phyloP scores from a whole-genome alignment of 1,140 invertebrate species.

The Zaprionus davidi region DNA sequence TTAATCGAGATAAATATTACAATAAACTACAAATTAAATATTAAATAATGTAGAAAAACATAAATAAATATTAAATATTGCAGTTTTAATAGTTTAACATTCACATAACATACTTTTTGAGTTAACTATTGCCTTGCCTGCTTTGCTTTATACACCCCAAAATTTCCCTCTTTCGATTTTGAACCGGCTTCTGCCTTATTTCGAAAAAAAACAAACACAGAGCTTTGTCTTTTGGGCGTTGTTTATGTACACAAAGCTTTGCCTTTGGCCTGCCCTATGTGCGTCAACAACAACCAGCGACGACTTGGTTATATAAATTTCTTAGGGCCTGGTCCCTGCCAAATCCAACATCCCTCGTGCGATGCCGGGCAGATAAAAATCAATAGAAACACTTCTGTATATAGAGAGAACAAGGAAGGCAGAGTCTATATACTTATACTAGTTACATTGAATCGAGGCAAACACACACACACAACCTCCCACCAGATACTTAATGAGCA shows the following conservation, averaged over 20 bases:
- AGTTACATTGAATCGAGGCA: slow-evolving; percentile 53
- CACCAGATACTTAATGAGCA: slow-evolving; percentile 62
- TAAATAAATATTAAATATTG: not conserved
- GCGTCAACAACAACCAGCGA: slow-evolving; percentile 12
- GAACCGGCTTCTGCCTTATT: slow-evolving; percentile 16
- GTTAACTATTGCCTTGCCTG: not conserved
- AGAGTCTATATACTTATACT: slow-evolving; percentile 29
- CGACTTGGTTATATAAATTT: slow-evolving; percentile 43
- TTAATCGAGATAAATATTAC: not conserved
- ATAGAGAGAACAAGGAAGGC: slow-evolving; percentile 30
- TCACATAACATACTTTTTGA: not conserved
- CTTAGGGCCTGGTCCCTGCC: slow-evolving; percentile 40
- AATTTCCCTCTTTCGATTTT: slow-evolving; percentile 43
- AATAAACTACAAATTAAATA: not conserved
- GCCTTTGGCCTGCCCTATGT: slow-evolving; percentile 52
- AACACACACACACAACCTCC: slow-evolving; percentile 33
- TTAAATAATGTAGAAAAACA: not conserved
- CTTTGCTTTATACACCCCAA: not conserved
- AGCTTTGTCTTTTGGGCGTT: slow-evolving; percentile 62
- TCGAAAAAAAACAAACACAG: slow-evolving; percentile 61
- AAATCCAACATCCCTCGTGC: slow-evolving; percentile 64
- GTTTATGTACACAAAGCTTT: slow-evolving; percentile 64
- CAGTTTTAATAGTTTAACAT: not conserved
- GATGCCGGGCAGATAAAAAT: slow-evolving; percentile 76
- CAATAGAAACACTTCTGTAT: slow-evolving; percentile 56